phyloP scores from a whole-genome alignment of 1,140 invertebrate species.

The Teleopsis dalmanni region DNA sequence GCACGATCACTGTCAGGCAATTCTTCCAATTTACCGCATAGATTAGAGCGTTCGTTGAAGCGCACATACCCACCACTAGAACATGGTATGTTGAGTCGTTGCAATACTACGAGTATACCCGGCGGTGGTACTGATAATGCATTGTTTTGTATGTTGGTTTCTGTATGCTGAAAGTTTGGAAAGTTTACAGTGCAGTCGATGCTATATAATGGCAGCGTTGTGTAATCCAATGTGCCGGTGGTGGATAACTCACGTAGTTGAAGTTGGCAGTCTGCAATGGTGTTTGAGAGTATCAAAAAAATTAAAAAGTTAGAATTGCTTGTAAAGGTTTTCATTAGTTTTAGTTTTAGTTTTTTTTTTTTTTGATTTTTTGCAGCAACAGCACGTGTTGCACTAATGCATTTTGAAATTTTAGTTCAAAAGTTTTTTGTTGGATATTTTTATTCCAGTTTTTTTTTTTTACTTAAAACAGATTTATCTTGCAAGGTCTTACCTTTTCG shows the following conservation, averaged over 20 bases:
- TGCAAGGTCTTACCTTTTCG: slow-evolving; percentile 11
- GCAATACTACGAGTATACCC: slow-evolving; percentile 52
- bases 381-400: too few species aligned
- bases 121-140: slow-evolving; percentile 26
- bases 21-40: slow-evolving; percentile 60
- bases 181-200: slow-evolving; percentile 43
- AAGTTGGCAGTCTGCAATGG: slow-evolving; percentile 42
- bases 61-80: slow-evolving; percentile 48
- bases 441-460: too few species aligned
- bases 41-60: slow-evolving; percentile 36
- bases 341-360: neutral
- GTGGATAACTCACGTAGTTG: slow-evolving; percentile 23
- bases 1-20: slow-evolving; percentile 48
- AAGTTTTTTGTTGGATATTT: too few species aligned
- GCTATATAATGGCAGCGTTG: slow-evolving; percentile 26
- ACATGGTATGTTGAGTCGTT: slow-evolving; percentile 57
- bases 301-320: too few species aligned
- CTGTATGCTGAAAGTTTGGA: slow-evolving; percentile 26
- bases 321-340: too few species aligned
- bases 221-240: slow-evolving; percentile 26
- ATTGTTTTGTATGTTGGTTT: neutral
- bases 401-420: too few species aligned
- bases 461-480: neutral
- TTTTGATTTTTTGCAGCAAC: neutral
- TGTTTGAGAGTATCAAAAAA: neutral